Evolutionary conservation across 1,140 invertebrate species (phyloP).

Genomic region (Melanaphis sacchari): DNA sequence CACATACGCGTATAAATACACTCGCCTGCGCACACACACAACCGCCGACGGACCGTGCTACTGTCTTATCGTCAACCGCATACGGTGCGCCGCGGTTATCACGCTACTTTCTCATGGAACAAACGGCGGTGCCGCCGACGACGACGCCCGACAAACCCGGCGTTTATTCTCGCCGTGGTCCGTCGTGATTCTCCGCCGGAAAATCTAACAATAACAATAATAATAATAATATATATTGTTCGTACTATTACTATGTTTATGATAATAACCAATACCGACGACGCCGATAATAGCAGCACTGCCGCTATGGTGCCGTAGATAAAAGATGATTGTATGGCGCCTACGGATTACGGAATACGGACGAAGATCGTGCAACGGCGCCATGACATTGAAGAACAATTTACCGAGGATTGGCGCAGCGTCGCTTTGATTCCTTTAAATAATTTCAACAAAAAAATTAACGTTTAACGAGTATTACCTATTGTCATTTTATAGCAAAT

Average conservation of each 20-base stretch:
- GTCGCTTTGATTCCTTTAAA: neutral
- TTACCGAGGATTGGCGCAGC: neutral
- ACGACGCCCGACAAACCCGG: conserved; percentile 15
- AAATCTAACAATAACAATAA: neutral
- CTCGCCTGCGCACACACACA: neutral
- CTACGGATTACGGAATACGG: neutral
- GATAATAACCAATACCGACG: neutral
- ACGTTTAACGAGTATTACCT: too few species aligned
- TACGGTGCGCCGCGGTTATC: neutral
- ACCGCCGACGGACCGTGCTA: neutral
- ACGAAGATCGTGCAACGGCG: neutral
- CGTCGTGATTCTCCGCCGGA: neutral
- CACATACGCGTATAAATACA: neutral
- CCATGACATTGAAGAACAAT: neutral
- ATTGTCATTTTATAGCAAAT: too few species aligned
- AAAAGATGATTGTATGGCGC: too few species aligned
- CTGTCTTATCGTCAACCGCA: conserved; percentile 1
- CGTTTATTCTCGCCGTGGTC: neutral
- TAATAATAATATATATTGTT: too few species aligned
- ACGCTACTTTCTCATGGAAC: neutral
- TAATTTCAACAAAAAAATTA: neutral
- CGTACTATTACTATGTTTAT: neutral
- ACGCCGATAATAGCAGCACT: neutral
- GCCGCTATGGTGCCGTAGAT: neutral
- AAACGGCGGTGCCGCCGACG: neutral